Percentiles rank a stretch among this genome's conserved stretches.
Conservation (phyloP, 2,797 vertebrate species). For the Tympanoctomys barrerae region DNA sequence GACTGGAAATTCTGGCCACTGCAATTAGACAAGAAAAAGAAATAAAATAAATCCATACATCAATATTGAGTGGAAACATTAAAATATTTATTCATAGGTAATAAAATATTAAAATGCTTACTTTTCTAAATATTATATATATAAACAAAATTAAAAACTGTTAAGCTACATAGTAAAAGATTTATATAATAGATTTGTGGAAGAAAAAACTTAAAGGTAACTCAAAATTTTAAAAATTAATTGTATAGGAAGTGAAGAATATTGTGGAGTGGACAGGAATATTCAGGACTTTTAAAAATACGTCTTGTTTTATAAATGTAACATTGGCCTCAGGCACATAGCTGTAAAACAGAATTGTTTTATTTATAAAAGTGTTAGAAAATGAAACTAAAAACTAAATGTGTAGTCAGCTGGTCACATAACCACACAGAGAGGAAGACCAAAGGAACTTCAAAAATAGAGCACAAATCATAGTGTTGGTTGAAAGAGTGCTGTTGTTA, state of each 20-base stretch:
- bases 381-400: conserved; percentile 77
- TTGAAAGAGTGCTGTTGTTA: conserved; percentile 39
- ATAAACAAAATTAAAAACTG: not conserved
- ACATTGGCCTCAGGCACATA: conserved; percentile 36
- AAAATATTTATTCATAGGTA: conserved; percentile 43
- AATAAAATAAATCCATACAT: not conserved
- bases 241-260: conserved; percentile 36
- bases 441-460: conserved; percentile 73
- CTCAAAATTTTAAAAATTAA: conserved; percentile 45
- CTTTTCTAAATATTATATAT: not conserved
- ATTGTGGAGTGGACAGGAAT: not conserved
- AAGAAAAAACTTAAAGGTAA: conserved; percentile 40
- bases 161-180: not conserved
- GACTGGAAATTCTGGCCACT: conserved; percentile 18
- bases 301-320: conserved; percentile 57
- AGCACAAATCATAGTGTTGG: conserved; percentile 66
- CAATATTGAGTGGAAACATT: not conserved
- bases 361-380: conserved; percentile 65
- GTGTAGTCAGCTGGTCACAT: conserved; percentile 62
- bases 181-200: not conserved
- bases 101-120: conserved; percentile 33
- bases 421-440: conserved; percentile 47
- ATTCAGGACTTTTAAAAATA: conserved; percentile 46
- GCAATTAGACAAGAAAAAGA: conserved; percentile 55
- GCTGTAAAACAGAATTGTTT: conserved; percentile 46